These are phyloP conservation scores for Clepsis dumicolana DNA, from an alignment of 2,888 invertebrate species.

Conservation along the genomic window DNA sequence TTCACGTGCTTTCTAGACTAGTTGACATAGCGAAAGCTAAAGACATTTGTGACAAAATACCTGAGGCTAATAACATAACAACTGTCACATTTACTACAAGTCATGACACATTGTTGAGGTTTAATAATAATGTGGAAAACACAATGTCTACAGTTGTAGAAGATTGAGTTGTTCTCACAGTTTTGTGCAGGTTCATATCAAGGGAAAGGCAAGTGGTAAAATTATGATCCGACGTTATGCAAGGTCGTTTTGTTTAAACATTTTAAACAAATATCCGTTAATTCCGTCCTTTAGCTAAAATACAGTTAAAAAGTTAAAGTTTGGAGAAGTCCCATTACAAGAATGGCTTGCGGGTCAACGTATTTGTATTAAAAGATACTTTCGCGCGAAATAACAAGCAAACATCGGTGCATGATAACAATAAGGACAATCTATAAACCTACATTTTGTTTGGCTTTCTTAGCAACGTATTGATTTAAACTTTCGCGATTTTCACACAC, in stretches of 20 bases:
- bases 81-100: conserved; percentile 26
- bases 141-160: conserved; percentile 11
- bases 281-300: background rate
- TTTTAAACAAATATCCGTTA: conserved; percentile 11
- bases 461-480: background rate
- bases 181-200: conserved; percentile 23
- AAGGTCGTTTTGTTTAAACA: conserved; percentile 1
- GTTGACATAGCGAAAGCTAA: background rate
- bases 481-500: no score
- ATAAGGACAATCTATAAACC: background rate
- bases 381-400: background rate
- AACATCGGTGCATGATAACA: background rate
- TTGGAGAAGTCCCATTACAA: background rate
- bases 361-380: background rate
- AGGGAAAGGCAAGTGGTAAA: conserved; percentile 23
- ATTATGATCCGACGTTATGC: conserved; percentile 13
- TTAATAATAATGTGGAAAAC: conserved; percentile 10
- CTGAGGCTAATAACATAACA: background rate
- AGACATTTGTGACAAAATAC: conserved; percentile 2
- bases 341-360: no score
- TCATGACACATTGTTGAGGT: conserved; percentile 13
- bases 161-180: conserved; percentile 25
- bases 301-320: background rate
- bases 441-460: background rate
- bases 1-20: background rate